phyloP scores from a whole-genome alignment of 2,113 vertebrate species.

The Bombycilla garrulus region DNA sequence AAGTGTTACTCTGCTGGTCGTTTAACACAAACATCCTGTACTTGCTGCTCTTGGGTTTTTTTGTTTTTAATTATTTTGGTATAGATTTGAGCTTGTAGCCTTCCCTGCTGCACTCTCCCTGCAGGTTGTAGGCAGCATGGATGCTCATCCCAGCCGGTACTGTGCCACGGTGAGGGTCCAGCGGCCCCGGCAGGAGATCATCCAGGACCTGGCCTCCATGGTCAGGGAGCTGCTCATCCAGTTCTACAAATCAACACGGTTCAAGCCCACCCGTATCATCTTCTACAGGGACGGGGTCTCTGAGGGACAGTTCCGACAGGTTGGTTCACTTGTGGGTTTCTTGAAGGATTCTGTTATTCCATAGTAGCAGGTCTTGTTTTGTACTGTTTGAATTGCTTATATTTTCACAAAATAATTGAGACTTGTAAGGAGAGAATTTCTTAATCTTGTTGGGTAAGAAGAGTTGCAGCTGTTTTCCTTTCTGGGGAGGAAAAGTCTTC shows the following conservation, averaged over 20 bases:
- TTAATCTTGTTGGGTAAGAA: neutral
- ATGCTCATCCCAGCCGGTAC: conserved; percentile 97
- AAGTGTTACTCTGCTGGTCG: neutral
- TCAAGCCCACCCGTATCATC: conserved; percentile 98
- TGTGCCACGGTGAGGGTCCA: conserved; percentile 98
- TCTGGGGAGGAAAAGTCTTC: neutral
- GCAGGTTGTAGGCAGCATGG: conserved; percentile 99
- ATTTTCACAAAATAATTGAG: neutral
- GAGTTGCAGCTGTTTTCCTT: neutral
- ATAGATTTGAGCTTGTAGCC: neutral
- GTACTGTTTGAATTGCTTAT: neutral
- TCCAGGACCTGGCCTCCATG: conserved; percentile 97
- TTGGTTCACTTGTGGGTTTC: conserved; percentile 32
- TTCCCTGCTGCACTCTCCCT: neutral
- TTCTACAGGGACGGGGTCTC: conserved; percentile 94
- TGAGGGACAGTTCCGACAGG: conserved; percentile 98
- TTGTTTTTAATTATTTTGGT: neutral
- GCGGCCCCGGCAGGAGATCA: conserved; percentile 95
- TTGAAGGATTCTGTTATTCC: neutral
- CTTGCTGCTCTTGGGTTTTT: neutral
- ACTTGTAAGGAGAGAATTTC: neutral
- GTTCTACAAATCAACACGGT: conserved; percentile 99
- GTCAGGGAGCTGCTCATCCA: conserved; percentile 98
- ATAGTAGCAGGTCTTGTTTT: accelerated
- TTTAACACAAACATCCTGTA: neutral